Percentiles rank a stretch among this genome's conserved stretches.
Conservation (phyloP, 2,888 invertebrate genomes). For the Steinernema hermaphroditum region DNA sequence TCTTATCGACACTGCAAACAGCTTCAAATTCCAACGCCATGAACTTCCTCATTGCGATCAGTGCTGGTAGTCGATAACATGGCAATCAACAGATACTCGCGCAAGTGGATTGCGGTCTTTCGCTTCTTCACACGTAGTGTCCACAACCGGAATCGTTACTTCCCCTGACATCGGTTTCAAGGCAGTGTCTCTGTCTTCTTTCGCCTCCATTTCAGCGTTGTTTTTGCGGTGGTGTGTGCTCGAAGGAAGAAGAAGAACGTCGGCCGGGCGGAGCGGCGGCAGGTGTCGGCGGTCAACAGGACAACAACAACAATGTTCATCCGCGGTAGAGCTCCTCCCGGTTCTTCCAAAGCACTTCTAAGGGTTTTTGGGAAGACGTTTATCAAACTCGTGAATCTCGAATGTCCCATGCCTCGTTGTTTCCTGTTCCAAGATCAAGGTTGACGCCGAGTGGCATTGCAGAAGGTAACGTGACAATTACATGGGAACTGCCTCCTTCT, state of each 20-base stretch:
- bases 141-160: slow-evolving; percentile 7
- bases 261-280: background rate
- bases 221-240: background rate
- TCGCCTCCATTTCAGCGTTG: background rate
- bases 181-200: slow-evolving; percentile 11
- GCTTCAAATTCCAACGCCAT: background rate
- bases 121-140: background rate
- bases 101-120: slow-evolving; percentile 25
- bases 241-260: background rate
- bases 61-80: too few relatives aligned
- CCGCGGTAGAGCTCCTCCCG: background rate
- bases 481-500: background rate
- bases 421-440: slow-evolving; percentile 10
- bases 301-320: background rate
- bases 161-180: slow-evolving; percentile 10
- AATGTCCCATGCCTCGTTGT: background rate
- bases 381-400: slow-evolving; percentile 23
- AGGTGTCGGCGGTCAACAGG: slow-evolving; percentile 13
- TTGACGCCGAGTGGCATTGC: background rate
- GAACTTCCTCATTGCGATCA: too few relatives aligned
- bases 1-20: slow-evolving; percentile 19
- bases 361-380: background rate
- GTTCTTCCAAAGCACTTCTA: background rate
- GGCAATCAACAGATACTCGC: background rate
- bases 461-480: slow-evolving; percentile 15